Evolutionary conservation across 2,797 vertebrate species (phyloP), one percentile per base, ranked within the genome.

Genomic region (Gambusia yucatana): DNA sequence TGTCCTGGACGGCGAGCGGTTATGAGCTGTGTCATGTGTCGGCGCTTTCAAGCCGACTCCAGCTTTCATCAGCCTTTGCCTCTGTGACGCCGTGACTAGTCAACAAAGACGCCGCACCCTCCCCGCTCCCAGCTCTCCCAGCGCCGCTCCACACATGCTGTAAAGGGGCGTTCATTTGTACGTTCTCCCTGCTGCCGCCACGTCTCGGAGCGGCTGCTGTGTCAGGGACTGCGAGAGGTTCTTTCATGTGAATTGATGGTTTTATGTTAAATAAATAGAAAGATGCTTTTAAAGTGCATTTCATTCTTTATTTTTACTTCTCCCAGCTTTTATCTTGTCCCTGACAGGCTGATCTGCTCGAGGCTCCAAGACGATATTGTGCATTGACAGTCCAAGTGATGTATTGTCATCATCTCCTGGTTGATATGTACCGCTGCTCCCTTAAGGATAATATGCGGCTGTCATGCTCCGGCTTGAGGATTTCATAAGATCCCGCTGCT

Each of bases 21-120:
- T 93, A 93, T 91, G 92, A 92, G 92, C 90, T 86, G 92, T 94
- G 93, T 93, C 93, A 92, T 93, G 91, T 93, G 91, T 92, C 82
- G 59, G 73, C 13, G 78, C 89, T 90, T 88, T 91, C 80, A 81
- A 81, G 44, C 43, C 85, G 85, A 80, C 90, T 89, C 81, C 82
- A 72, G 90, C 89, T 94, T 94, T 92, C 89, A 92, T 92, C 91
- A 90, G 89, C 88, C 90, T 89, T 83, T 73, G 81, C 84, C 87
- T 92, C 91, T 88, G 91, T 88, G 89, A 91, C 93, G 88, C 92
- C 59, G 87, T 92, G 88, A 91, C 82, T 33, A 33, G 33, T 33
- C 33, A 33, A 33, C 33, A 33, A 33, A 33, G 33, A 33, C 33
- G 84, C 89, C 50, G 46, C 84, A 76, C 86, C 75, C 88, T 87